Base-by-base conservation (phyloP, 2,797 vertebrate genomes). In the Oreonectes daqikongensis region DNA sequence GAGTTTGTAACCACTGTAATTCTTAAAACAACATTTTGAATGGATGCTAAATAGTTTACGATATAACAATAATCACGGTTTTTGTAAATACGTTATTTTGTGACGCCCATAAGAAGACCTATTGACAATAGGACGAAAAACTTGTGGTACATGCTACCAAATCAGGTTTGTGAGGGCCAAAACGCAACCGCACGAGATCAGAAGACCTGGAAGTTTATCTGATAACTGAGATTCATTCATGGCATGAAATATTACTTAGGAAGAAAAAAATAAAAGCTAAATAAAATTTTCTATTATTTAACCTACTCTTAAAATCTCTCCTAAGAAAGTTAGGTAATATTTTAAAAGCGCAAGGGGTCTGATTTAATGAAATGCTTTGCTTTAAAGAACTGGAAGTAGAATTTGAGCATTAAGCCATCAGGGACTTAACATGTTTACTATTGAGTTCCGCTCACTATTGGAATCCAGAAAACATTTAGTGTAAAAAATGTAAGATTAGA, bases 181-280 rank as follows among this genome's bases (percentile, higher is more conserved):
- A 82, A 81, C 77, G 61, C 79, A 79, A 53, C 59, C 20, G 38
- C 17, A 40, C 20, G 15, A 44, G 68, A 86, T 86, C 77, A 84
- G 86, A 87, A 87, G 84, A 87, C 81, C 86, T 69, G 69, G 24
- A 82, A 83, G 89, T 88, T 8, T 84, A 90, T 89, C 84, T 68
- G 72, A 22, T 70, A 81, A 82, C 66, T 69, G 77, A 80, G 76
- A 73, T 28, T 20, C 69, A 90, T 86, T 83, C 86, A 91, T 88
- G 89, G 85, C 42, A 66, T 81, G 79, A 84, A 84, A 86, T 82
- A 79, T 87, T 87, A 87, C 84, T 89, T 84, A 72, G 80, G 55
- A 77, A 78, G 48, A 66, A 63, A 85, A 82, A 88, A 76, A 74
- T 80, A 59, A 53, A 82, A 28, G 72, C 85, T 83, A 77, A 59